These are phyloP conservation scores for Danaus plexippus DNA, from an alignment of 1,140 invertebrate species.

Conservation along the genomic window DNA sequence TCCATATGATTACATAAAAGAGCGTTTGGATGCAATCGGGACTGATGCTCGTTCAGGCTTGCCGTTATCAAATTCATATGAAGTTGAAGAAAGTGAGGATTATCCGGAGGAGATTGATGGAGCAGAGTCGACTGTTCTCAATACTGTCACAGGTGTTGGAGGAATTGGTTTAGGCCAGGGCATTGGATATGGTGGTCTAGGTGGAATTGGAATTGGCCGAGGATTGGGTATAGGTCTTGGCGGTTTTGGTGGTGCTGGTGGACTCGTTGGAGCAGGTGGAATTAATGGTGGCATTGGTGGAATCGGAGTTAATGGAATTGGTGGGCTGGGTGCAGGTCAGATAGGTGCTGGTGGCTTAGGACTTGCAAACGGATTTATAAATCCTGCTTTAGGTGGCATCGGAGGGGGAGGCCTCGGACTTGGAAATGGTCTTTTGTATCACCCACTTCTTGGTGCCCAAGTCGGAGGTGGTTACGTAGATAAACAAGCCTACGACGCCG, in stretches of 20 bases:
- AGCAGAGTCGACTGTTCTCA: slow-evolving; percentile 58
- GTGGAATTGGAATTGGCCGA: slow-evolving; percentile 38
- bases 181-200: slow-evolving; percentile 34
- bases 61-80: slow-evolving; percentile 59
- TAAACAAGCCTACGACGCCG: slow-evolving; percentile 71
- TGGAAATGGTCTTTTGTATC: slow-evolving; percentile 50
- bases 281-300: slow-evolving; percentile 27
- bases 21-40: slow-evolving; percentile 48
- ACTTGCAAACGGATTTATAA: slow-evolving; percentile 41
- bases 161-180: slow-evolving; percentile 39
- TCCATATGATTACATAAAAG: slow-evolving; percentile 61
- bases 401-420: slow-evolving; percentile 49
- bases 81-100: slow-evolving; percentile 66
- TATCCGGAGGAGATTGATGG: slow-evolving; percentile 57
- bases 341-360: slow-evolving; percentile 34
- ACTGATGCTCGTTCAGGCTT: slow-evolving; percentile 44
- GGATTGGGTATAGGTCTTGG: slow-evolving; percentile 38
- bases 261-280: slow-evolving; percentile 27
- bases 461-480: slow-evolving; percentile 68
- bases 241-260: slow-evolving; percentile 32
- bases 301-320: slow-evolving; percentile 34
- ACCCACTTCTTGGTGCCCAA: slow-evolving; percentile 47
- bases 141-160: slow-evolving; percentile 51
- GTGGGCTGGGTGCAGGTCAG: slow-evolving; percentile 27
- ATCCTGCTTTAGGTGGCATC: slow-evolving; percentile 43